A percentile compares a stretch with the other conserved stretches of the same genome.
phyloP scores from a whole-genome alignment of 2,888 invertebrate species.

The Drosophila mimica region DNA sequence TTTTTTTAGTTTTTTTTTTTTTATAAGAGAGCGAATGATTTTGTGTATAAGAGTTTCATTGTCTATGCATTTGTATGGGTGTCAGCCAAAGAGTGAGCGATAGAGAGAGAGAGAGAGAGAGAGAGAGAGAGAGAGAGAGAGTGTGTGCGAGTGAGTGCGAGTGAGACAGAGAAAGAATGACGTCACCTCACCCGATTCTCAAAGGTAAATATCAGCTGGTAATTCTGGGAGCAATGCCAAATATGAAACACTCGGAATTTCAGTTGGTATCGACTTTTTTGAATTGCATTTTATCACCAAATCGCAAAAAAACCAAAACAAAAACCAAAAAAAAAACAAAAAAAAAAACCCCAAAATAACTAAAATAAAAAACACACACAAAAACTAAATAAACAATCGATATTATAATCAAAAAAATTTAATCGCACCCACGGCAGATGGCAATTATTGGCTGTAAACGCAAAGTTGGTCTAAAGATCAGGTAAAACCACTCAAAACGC shows the following conservation, averaged over 20 bases:
- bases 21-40: background rate
- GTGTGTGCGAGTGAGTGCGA: slow-evolving; percentile 6
- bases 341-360: slow-evolving; percentile 17
- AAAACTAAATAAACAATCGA: slow-evolving; percentile 21
- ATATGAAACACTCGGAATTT: slow-evolving; percentile 90
- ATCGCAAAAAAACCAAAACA: slow-evolving; percentile 33
- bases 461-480: slow-evolving; percentile 39
- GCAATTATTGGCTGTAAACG: slow-evolving; percentile 63
- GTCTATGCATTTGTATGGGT: slow-evolving; percentile 7
- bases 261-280: slow-evolving; percentile 91
- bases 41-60: background rate
- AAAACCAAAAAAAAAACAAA: slow-evolving; percentile 15
- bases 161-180: slow-evolving; percentile 24
- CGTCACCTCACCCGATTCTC: slow-evolving; percentile 80
- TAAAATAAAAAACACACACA: background rate
- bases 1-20: no score
- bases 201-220: slow-evolving; percentile 98
- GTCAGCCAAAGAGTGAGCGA: background rate
- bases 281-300: slow-evolving; percentile 82
- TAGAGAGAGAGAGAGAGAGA: background rate
- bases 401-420: background rate
- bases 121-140: background rate
- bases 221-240: slow-evolving; percentile 93
- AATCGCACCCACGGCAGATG: slow-evolving; percentile 67
- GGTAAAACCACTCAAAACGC: slow-evolving; percentile 35